phyloP scores from a whole-genome alignment of 2,888 invertebrate species.

The Drepana falcataria region DNA sequence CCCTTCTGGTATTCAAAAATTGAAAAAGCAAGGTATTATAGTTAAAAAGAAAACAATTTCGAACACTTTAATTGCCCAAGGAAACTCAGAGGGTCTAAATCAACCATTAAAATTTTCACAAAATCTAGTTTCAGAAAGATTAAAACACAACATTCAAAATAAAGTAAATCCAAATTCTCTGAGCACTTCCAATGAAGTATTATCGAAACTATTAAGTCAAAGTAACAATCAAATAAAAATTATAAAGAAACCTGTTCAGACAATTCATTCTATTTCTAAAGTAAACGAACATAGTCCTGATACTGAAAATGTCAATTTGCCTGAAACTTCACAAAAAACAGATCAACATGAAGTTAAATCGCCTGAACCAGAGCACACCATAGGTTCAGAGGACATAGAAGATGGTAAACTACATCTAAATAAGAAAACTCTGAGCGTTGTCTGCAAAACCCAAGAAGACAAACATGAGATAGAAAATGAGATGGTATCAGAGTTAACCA shows the following conservation, averaged over 20 bases:
- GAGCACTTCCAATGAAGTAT: conserved; percentile 47
- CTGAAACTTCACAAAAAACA: too few relatives aligned
- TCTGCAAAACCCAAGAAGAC: neutral
- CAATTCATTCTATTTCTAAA: conserved; percentile 16
- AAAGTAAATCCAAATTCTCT: conserved; percentile 20
- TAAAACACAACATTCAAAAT: conserved; percentile 11
- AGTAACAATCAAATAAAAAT: conserved; percentile 66
- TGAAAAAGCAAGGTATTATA: conserved; percentile 62
- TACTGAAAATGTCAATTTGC: conserved; percentile 6
- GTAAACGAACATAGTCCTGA: conserved; percentile 9
- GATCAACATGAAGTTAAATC: neutral
- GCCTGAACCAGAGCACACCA: neutral
- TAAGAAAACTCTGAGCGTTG: neutral
- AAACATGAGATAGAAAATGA: neutral
- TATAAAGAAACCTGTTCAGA: conserved; percentile 42
- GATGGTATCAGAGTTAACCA: neutral
- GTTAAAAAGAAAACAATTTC: conserved; percentile 47
- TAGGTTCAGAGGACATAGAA: neutral
- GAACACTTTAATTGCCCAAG: neutral
- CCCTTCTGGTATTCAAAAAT: conserved; percentile 50
- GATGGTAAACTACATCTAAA: neutral
- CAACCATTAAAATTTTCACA: conserved; percentile 5
- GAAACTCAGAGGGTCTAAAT: neutral
- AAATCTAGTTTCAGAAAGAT: conserved; percentile 5
- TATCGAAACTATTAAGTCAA: conserved; percentile 60